Percentiles rank a stretch among this genome's conserved stretches.
phyloP scores from a whole-genome alignment of 2,888 invertebrate genomes.

The Uloborus plumipes region DNA sequence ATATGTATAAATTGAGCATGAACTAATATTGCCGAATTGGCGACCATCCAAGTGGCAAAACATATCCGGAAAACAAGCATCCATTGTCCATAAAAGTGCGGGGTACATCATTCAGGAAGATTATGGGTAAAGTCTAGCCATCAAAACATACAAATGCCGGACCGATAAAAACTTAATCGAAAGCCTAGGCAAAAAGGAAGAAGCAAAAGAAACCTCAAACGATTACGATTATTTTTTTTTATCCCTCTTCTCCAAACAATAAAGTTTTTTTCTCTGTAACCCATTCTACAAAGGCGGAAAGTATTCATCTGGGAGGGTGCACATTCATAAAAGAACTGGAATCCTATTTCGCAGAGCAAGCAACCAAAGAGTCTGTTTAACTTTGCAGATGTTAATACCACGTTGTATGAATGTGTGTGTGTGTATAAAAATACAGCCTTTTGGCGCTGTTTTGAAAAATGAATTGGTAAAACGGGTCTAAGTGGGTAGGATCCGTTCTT shows the following conservation, averaged over 20 bases:
- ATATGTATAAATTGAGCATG: no score
- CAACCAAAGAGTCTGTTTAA: slow-evolving; percentile 53
- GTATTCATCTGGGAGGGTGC: slow-evolving; percentile 56
- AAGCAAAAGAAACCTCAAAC: slow-evolving; percentile 11
- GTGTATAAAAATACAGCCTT: slow-evolving; percentile 47
- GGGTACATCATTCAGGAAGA: neutral
- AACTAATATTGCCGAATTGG: no score
- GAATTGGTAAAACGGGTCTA: slow-evolving; percentile 61
- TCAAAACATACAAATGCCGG: slow-evolving; percentile 17
- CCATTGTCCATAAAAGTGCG: slow-evolving; percentile 35
- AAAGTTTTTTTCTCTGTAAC: slow-evolving; percentile 49
- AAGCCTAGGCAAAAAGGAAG: slow-evolving; percentile 5
- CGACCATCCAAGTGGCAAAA: no score
- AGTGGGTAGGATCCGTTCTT: slow-evolving; percentile 58
- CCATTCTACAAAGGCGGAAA: slow-evolving; percentile 49
- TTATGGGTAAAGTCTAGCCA: no score
- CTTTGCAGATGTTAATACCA: slow-evolving; percentile 59
- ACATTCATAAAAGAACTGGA: slow-evolving; percentile 62
- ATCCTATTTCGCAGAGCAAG: slow-evolving; percentile 41
- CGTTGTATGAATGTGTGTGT: neutral
- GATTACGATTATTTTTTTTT: slow-evolving; percentile 48
- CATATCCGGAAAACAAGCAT: no score
- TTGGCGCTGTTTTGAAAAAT: slow-evolving; percentile 60
- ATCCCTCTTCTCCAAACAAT: slow-evolving; percentile 47
- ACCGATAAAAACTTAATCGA: slow-evolving; percentile 34